Percentiles rank a stretch among this genome's conserved stretches.
Evolutionary conservation across 2,113 vertebrate species (phyloP).

Genomic region (Puntigrus tetrazona): DNA sequence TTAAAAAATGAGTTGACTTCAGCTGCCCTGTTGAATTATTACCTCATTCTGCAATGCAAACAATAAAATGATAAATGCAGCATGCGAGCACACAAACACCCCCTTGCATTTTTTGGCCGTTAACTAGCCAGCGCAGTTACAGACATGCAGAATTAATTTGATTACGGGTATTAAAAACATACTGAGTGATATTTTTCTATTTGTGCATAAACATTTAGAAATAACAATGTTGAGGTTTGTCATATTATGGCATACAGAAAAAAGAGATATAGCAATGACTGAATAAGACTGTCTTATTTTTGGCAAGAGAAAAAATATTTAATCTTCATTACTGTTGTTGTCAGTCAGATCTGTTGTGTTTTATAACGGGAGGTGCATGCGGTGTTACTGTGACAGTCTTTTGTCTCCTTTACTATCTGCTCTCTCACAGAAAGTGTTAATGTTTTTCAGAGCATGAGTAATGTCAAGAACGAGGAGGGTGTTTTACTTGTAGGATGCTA

Average conservation of each 20-base stretch:
- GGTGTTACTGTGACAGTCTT: conserved; percentile 1
- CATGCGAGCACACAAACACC: not conserved
- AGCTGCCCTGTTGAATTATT: conserved; percentile 1
- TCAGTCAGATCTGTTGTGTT: not conserved
- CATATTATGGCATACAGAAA: not conserved
- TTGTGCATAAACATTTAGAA: not conserved
- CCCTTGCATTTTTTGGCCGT: not conserved
- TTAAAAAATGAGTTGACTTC: not conserved
- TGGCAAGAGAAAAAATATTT: not conserved
- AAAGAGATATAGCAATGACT: not conserved
- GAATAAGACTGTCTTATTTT: not conserved
- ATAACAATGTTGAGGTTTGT: not conserved
- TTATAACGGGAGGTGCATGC: not conserved
- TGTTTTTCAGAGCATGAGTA: conserved; percentile 1
- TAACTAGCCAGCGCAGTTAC: not conserved
- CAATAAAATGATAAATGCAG: not conserved
- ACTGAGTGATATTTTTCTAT: not conserved
- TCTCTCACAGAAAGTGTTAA: not conserved
- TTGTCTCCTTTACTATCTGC: not conserved
- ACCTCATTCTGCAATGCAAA: not conserved
- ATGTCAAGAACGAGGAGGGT: conserved; percentile 8
- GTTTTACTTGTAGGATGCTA: not conserved
- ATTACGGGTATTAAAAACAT: not conserved
- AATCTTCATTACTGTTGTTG: not conserved
- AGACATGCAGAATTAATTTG: not conserved